phyloP scores from a whole-genome alignment of 2,888 invertebrate genomes.

The Drosophila buzzatii region DNA sequence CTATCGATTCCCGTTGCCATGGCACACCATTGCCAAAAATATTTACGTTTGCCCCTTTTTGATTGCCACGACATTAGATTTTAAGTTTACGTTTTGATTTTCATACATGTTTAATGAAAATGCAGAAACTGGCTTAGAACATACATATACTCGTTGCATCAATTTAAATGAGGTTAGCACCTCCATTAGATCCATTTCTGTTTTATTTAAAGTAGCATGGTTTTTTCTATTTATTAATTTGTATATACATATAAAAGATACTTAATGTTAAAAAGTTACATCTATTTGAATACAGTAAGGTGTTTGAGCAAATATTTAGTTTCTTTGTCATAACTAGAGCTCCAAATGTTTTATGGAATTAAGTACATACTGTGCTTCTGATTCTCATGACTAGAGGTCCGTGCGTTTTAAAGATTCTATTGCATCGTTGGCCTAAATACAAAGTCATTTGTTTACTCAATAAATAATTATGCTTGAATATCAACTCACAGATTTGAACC shows the following conservation, averaged over 20 bases:
- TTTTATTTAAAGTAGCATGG: too few species aligned
- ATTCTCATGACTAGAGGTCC: neutral
- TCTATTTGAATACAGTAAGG: neutral
- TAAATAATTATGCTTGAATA: neutral
- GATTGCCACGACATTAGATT: slow-evolving; percentile 26
- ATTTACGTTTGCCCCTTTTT: neutral
- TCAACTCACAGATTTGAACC: slow-evolving; percentile 92
- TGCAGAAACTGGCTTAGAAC: neutral
- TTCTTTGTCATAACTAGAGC: neutral
- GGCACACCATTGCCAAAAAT: slow-evolving; percentile 1
- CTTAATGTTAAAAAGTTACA: too few species aligned
- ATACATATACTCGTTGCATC: neutral
- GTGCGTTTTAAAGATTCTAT: neutral
- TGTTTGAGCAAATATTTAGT: neutral
- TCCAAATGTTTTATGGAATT: neutral
- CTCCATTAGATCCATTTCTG: neutral
- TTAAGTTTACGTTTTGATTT: neutral
- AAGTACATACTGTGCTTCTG: neutral
- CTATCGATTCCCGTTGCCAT: slow-evolving; percentile 47
- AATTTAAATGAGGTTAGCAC: neutral
- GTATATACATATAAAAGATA: neutral
- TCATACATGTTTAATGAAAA: neutral
- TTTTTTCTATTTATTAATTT: neutral
- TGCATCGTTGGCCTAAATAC: neutral
- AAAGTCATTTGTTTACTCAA: neutral